Percentiles rank a stretch among this genome's conserved stretches.
Conservation (phyloP, 2,113 vertebrate species). For the Phoxinus phoxinus region DNA sequence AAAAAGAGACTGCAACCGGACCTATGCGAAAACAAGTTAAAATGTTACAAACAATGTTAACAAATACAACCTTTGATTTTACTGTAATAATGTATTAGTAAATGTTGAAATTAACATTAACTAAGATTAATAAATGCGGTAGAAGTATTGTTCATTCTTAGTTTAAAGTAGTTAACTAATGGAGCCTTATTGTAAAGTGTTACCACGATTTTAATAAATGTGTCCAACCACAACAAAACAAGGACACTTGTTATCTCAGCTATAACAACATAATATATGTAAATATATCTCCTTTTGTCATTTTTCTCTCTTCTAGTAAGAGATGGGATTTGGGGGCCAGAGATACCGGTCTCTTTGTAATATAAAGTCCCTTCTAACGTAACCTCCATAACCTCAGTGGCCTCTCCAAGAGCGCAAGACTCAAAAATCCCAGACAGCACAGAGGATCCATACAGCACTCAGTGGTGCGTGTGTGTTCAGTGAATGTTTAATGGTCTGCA, state of each 20-base stretch:
- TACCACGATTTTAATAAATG: too few species aligned
- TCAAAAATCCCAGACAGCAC: constrained; percentile 21
- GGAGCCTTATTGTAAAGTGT: too few species aligned
- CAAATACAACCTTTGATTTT: too few species aligned
- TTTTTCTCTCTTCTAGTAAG: constrained; percentile 59
- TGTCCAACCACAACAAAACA: too few species aligned
- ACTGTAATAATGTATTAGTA: too few species aligned
- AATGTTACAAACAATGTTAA: too few species aligned
- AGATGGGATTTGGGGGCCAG: constrained; percentile 68
- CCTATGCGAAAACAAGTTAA: too few species aligned
- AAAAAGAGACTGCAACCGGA: too few species aligned
- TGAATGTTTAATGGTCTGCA: neutral
- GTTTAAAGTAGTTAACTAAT: too few species aligned
- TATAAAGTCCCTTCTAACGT: constrained; percentile 60
- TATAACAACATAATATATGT: neutral
- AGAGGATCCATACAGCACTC: constrained; percentile 43
- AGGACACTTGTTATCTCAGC: neutral
- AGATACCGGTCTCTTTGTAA: constrained; percentile 66
- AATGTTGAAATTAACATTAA: too few species aligned
- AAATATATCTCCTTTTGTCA: neutral
- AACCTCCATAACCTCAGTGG: constrained; percentile 67
- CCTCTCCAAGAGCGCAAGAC: constrained; percentile 52
- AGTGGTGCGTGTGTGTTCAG: constrained; percentile 47
- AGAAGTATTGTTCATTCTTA: too few species aligned
- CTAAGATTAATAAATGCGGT: too few species aligned